Evolutionary conservation across 2,113 vertebrate genomes (phyloP).

Genomic region (Diglossa brunneiventris): DNA sequence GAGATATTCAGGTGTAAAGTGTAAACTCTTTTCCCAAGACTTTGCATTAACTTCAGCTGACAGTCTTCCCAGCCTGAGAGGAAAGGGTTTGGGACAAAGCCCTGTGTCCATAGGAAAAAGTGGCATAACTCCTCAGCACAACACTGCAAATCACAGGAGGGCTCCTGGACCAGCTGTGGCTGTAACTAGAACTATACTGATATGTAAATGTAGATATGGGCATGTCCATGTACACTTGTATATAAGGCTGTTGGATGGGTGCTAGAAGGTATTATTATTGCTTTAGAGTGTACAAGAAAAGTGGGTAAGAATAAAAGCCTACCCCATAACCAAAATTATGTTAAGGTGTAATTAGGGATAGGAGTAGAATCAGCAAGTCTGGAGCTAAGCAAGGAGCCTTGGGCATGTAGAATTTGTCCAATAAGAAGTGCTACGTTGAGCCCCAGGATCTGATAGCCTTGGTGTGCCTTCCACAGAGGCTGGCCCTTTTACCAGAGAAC

Average conservation of each 20-base stretch:
- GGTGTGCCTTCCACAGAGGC: not conserved
- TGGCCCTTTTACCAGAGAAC: not conserved
- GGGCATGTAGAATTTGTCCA: not conserved
- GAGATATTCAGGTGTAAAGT: not conserved
- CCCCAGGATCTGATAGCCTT: not conserved
- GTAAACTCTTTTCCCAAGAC: not conserved
- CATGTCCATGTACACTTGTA: not conserved
- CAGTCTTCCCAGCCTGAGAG: not conserved
- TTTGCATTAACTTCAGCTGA: not conserved
- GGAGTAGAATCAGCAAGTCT: not conserved
- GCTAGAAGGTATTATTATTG: not conserved
- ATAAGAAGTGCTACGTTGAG: accelerated
- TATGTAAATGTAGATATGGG: no score
- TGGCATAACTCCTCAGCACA: not conserved
- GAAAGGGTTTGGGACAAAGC: not conserved
- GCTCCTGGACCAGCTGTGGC: not conserved
- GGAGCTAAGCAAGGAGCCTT: not conserved
- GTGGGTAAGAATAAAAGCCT: not conserved
- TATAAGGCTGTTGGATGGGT: not conserved
- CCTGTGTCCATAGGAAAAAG: not conserved
- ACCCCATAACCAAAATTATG: not conserved
- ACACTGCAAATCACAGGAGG: not conserved
- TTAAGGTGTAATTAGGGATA: not conserved
- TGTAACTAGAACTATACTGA: not conserved
- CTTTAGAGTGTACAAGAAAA: not conserved